Percentiles rank a stretch among this genome's conserved stretches.
phyloP scores from a whole-genome alignment of 2,797 vertebrate genomes.

The Poecilia velifera region DNA sequence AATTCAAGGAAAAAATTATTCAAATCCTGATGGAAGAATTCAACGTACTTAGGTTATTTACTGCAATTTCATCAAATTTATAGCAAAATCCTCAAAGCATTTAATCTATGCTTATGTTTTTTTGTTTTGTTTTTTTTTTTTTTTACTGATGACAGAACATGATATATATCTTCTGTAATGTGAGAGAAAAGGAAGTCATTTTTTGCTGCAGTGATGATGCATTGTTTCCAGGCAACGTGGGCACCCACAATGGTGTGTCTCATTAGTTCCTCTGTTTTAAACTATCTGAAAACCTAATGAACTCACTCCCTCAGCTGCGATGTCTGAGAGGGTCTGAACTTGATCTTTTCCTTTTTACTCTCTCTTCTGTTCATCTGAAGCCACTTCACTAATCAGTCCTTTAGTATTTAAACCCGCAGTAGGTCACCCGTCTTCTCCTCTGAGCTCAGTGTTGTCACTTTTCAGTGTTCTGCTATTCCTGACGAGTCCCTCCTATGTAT shows the following conservation, averaged over 20 bases:
- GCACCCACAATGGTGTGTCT: not conserved
- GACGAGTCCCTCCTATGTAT: not conserved
- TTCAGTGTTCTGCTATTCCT: constrained; percentile 2
- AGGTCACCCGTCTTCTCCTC: not conserved
- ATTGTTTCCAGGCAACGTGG: constrained; percentile 10
- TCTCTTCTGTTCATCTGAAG: not conserved
- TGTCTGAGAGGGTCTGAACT: constrained; percentile 1
- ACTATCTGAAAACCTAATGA: not conserved
- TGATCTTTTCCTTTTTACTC: constrained; percentile 1
- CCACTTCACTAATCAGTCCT: not conserved
- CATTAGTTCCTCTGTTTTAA: not conserved
- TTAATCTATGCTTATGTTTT: not conserved
- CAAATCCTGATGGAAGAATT: not conserved
- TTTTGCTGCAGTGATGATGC: not conserved
- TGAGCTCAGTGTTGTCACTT: not conserved
- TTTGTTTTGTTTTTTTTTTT: no score
- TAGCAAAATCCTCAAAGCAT: not conserved
- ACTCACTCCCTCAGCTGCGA: not conserved
- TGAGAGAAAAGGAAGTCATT: not conserved
- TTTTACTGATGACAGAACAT: not conserved
- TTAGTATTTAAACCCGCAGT: not conserved
- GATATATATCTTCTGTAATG: not conserved
- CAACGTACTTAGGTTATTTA: not conserved
- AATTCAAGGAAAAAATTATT: not conserved
- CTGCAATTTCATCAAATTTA: not conserved